Percentiles rank a stretch among this genome's conserved stretches.
phyloP scores from a whole-genome alignment of 2,797 vertebrate species.

The Schizothorax lantsangensis region DNA sequence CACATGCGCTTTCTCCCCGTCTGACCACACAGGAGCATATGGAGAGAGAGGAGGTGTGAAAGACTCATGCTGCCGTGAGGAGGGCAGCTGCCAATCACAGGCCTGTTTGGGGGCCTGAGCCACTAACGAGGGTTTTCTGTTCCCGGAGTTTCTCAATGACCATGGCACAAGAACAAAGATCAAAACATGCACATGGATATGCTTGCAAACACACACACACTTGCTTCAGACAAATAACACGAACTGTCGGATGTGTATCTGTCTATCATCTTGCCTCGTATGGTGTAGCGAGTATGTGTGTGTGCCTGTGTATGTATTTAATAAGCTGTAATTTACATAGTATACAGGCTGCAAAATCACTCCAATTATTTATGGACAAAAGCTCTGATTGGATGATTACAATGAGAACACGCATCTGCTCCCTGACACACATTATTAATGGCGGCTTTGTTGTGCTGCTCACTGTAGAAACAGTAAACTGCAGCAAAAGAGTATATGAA shows the following conservation, averaged over 20 bases:
- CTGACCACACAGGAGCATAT: constrained; percentile 76
- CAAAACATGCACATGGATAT: constrained; percentile 13
- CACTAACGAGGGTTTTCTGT: constrained; percentile 71
- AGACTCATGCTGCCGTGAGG: constrained; percentile 66
- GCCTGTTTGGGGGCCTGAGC: constrained; percentile 68
- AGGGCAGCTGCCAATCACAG: constrained; percentile 70
- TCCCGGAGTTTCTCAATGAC: constrained; percentile 66
- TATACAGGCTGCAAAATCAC: constrained; percentile 11
- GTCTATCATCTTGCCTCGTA: background rate
- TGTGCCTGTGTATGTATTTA: constrained; percentile 24
- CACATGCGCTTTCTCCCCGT: constrained; percentile 70
- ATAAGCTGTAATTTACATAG: constrained; percentile 28
- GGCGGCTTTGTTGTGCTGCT: constrained; percentile 68
- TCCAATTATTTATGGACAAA: constrained; percentile 34
- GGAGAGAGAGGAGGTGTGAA: constrained; percentile 79
- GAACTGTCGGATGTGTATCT: background rate
- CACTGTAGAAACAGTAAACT: background rate
- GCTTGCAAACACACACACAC: constrained; percentile 28
- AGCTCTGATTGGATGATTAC: constrained; percentile 38
- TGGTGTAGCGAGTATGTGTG: background rate
- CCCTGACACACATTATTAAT: constrained; percentile 27
- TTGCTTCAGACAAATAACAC: constrained; percentile 6
- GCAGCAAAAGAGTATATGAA: background rate
- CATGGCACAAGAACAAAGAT: constrained; percentile 49
- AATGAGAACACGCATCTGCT: constrained; percentile 48